These are phyloP conservation scores for Drosophila meridionalis DNA, from an alignment of 2,888 invertebrate genomes.

Conservation along the genomic window DNA sequence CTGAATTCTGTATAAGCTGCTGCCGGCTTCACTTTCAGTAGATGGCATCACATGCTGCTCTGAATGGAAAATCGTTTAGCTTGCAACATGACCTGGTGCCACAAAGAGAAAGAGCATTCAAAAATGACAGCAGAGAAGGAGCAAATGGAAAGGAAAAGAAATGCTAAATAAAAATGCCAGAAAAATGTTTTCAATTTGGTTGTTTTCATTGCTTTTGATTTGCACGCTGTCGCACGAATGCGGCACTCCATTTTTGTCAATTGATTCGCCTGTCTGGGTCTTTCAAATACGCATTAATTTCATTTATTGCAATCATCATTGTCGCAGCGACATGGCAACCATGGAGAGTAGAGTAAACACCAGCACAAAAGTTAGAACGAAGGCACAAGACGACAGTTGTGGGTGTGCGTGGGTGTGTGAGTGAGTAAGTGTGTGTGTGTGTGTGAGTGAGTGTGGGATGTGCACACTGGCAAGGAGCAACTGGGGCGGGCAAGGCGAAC, in stretches of 20 bases:
- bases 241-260: slow-evolving; percentile 73
- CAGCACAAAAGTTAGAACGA: slow-evolving; percentile 59
- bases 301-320: slow-evolving; percentile 80
- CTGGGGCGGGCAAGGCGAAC: not conserved
- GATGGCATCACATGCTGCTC: not conserved
- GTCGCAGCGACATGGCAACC: slow-evolving; percentile 67
- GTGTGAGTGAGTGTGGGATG: slow-evolving; percentile 5
- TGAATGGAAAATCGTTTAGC: not conserved
- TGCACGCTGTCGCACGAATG: slow-evolving; percentile 47
- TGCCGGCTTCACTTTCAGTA: not conserved
- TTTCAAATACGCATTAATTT: slow-evolving; percentile 80
- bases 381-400: slow-evolving; percentile 38
- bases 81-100: slow-evolving; percentile 20
- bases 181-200: slow-evolving; percentile 35
- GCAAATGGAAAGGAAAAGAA: not conserved
- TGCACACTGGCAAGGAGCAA: slow-evolving; percentile 41
- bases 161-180: slow-evolving; percentile 27
- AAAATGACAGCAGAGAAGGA: slow-evolving; percentile 3
- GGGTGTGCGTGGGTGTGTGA: slow-evolving; percentile 12
- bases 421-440: not conserved
- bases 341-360: slow-evolving; percentile 68
- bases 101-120: not conserved
- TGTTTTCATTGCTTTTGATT: slow-evolving; percentile 43
- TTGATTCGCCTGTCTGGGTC: slow-evolving; percentile 81
- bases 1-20: not conserved